Conservation (phyloP, 2,113 vertebrate species). For the Pelmatolapia mariae region DNA sequence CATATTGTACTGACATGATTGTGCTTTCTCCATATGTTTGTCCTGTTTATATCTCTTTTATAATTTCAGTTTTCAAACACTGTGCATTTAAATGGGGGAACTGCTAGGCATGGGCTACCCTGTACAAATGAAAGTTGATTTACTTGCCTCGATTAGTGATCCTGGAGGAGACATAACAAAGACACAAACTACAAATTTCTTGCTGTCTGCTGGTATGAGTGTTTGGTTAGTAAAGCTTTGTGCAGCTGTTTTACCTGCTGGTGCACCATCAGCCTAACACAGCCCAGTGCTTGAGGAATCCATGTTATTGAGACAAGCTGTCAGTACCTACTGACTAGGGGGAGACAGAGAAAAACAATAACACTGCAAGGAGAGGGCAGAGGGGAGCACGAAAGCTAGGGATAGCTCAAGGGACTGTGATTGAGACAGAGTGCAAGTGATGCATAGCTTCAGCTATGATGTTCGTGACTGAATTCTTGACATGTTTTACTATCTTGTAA, state of each 20-base stretch:
- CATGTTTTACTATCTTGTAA: slow-evolving; percentile 20
- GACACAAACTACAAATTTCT: neutral
- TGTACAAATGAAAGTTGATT: neutral
- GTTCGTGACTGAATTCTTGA: slow-evolving; percentile 28
- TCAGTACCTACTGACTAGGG: slow-evolving; percentile 45
- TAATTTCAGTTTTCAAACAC: neutral
- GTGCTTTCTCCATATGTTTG: neutral
- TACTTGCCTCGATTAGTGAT: neutral
- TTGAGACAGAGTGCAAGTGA: slow-evolving; percentile 25
- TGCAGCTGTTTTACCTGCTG: slow-evolving; percentile 28
- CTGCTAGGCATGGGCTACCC: neutral
- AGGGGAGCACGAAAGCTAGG: neutral
- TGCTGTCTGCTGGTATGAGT: neutral
- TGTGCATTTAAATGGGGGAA: neutral
- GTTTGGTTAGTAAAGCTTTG: neutral
- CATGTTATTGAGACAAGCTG: slow-evolving; percentile 62
- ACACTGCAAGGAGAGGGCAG: slow-evolving; percentile 20
- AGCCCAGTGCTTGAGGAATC: slow-evolving; percentile 44
- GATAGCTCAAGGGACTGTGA: slow-evolving; percentile 26
- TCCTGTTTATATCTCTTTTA: neutral
- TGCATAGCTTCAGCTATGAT: slow-evolving; percentile 26
- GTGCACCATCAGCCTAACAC: slow-evolving; percentile 21
- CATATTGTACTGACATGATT: neutral
- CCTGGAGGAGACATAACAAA: neutral
- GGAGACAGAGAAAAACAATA: slow-evolving; percentile 46